Conservation (phyloP, 2,888 invertebrate genomes). For the Onchidella celtica region DNA sequence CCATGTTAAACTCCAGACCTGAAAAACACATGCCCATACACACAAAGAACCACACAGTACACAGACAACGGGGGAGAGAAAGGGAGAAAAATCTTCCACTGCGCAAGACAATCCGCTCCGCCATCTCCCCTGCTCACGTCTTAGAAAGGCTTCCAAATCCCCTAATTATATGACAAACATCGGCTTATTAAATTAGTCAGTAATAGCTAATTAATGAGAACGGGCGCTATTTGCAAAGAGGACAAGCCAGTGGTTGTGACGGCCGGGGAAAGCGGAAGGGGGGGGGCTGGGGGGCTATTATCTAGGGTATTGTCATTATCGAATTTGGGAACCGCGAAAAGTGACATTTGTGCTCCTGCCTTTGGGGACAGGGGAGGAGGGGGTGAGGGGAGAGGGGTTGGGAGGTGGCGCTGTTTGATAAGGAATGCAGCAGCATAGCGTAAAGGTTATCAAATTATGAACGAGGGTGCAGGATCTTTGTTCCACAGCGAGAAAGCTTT, state of each 20-base stretch:
- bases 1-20: not conserved
- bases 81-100: not conserved
- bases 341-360: too few species aligned
- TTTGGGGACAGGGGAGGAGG: too few species aligned
- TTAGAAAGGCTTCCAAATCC: conserved; percentile 38
- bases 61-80: not conserved
- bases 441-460: too few species aligned
- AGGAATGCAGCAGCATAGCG: too few species aligned
- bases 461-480: too few species aligned
- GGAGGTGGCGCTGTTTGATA: too few species aligned
- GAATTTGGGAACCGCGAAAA: conserved; percentile 4
- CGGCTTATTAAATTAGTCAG: conserved; percentile 64
- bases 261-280: too few species aligned
- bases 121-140: not conserved
- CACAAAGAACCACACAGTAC: too few species aligned
- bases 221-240: conserved; percentile 57
- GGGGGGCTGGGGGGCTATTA: conserved; percentile 1
- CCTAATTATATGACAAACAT: conserved; percentile 50
- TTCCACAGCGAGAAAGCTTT: too few species aligned
- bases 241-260: too few species aligned
- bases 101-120: not conserved
- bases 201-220: conserved; percentile 66
- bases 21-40: too few species aligned
- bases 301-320: conserved; percentile 22
- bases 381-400: not conserved